Evolutionary conservation across 2,888 invertebrate genomes (phyloP).

Genomic region (Fragum whitleyi): DNA sequence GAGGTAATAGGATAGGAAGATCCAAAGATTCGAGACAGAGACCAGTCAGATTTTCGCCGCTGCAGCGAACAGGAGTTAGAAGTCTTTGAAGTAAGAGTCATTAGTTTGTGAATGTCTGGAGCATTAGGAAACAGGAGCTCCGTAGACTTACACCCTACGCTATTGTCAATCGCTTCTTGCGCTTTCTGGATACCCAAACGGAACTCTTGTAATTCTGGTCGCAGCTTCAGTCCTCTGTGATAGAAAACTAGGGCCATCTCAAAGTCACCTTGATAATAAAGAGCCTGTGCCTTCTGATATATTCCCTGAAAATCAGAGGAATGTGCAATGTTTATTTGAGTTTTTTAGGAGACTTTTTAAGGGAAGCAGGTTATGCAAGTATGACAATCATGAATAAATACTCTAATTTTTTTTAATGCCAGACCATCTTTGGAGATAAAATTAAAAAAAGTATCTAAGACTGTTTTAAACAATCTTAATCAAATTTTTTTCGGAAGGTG

Average conservation of each 20-base stretch:
- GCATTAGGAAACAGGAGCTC: conserved; percentile 35
- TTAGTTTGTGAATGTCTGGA: conserved; percentile 12
- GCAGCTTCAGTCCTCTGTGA: conserved; percentile 93
- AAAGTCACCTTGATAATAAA: conserved; percentile 96
- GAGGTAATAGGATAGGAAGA: conserved; percentile 33
- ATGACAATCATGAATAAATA: too few species aligned
- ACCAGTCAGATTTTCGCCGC: conserved; percentile 58
- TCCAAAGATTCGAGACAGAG: conserved; percentile 43
- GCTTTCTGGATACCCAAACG: conserved; percentile 95
- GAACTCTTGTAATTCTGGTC: conserved; percentile 92
- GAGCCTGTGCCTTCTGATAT: conserved; percentile 96
- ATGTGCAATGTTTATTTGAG: not conserved
- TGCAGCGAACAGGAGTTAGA: not conserved
- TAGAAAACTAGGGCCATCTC: conserved; percentile 97
- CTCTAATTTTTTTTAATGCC: too few species aligned
- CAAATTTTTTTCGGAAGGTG: too few species aligned
- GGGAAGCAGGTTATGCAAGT: too few species aligned
- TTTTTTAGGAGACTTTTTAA: too few species aligned
- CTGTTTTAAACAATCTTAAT: too few species aligned
- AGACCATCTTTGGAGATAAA: too few species aligned
- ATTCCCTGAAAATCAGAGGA: conserved; percentile 87
- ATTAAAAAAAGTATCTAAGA: too few species aligned
- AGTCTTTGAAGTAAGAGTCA: not conserved
- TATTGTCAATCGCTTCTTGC: conserved; percentile 97
- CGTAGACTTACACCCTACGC: conserved; percentile 88